phyloP scores from a whole-genome alignment of 1,140 invertebrate genomes.

The Drosophila nikananu region DNA sequence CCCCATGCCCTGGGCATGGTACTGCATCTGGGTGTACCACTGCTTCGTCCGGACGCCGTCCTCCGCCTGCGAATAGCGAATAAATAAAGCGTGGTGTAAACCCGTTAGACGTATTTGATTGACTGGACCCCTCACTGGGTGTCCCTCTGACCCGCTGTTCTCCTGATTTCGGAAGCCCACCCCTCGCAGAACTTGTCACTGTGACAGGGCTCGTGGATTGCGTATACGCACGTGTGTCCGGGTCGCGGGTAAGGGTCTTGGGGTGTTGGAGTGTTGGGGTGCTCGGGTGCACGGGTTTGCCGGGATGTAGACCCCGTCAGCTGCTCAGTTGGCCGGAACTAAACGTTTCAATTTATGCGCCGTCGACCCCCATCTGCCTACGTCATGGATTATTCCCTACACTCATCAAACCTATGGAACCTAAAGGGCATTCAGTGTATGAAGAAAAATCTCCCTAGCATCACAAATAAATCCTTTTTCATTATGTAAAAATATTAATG shows the following conservation, averaged over 20 bases:
- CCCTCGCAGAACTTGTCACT: conserved; percentile 23
- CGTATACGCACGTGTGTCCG: conserved; percentile 16
- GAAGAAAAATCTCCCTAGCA: neutral
- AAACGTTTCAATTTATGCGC: conserved; percentile 78
- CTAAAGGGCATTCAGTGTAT: neutral
- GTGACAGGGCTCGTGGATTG: conserved; percentile 52
- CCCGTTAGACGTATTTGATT: conserved; percentile 65
- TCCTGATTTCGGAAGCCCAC: neutral
- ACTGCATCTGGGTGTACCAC: conserved; percentile 96
- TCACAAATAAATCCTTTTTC: no score
- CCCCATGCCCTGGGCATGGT: conserved; percentile 95
- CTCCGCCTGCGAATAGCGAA: conserved; percentile 90
- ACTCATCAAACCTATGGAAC: conserved; percentile 9
- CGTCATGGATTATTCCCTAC: conserved; percentile 1
- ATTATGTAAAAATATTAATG: neutral
- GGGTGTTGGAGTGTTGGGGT: neutral
- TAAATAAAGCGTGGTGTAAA: conserved; percentile 59
- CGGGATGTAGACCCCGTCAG: conserved; percentile 31
- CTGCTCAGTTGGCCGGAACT: conserved; percentile 75
- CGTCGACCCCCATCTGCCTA: conserved; percentile 24
- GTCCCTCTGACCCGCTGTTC: no score
- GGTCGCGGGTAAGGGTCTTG: neutral
- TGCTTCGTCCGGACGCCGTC: conserved; percentile 92
- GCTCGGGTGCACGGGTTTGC: conserved; percentile 4
- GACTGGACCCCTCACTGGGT: conserved; percentile 37